These are phyloP conservation scores for Eulemur macaco DNA, from an alignment of 2,113 vertebrate species.

Conservation along the genomic window DNA sequence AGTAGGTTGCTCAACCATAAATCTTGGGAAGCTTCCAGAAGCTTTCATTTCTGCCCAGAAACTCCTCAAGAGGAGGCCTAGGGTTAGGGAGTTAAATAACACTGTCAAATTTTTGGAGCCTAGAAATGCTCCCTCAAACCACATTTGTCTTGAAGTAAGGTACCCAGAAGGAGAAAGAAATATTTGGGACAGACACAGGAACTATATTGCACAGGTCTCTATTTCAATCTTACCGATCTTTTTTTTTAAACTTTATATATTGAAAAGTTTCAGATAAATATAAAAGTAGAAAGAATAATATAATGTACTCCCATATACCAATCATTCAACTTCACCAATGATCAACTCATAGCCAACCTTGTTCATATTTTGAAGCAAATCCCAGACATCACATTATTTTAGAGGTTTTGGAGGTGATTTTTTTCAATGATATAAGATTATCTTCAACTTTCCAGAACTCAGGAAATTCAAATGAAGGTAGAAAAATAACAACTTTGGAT, in stretches of 20 bases:
- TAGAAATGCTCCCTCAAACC: no score
- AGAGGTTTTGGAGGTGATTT: background rate
- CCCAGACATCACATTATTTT: background rate
- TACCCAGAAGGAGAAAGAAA: background rate
- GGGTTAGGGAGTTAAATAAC: background rate
- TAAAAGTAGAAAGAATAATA: background rate
- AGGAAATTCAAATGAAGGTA: background rate
- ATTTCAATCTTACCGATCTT: background rate
- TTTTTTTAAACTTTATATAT: background rate
- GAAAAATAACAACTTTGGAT: background rate
- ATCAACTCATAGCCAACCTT: background rate
- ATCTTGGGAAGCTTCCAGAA: background rate
- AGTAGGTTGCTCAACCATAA: background rate
- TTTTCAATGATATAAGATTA: background rate
- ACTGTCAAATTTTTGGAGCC: no score
- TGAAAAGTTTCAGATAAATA: background rate
- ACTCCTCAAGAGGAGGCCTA: background rate
- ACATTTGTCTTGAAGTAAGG: background rate
- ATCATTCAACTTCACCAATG: background rate
- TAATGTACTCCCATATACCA: no score
- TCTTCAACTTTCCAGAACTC: background rate
- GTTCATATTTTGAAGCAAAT: constrained; percentile 29
- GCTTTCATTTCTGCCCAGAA: background rate
- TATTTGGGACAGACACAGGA: background rate
- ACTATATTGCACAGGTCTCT: background rate